Conservation (phyloP, 2,888 invertebrate species). For the Lasioglossum marginatum region DNA sequence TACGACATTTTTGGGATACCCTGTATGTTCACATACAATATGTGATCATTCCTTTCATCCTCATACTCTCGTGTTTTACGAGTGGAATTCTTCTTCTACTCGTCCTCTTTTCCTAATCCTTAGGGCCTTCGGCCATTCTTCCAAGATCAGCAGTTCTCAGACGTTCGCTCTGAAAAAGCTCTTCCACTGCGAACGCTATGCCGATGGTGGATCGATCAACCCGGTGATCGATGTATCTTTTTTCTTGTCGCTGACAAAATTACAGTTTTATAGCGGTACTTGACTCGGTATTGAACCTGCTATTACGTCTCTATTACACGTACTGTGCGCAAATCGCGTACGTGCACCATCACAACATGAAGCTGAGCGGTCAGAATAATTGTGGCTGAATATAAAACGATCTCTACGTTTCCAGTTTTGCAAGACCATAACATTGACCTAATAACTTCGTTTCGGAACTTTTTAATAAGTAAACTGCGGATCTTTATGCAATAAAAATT, state of each 20-base stretch:
- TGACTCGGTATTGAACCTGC: background rate
- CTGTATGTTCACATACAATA: conserved; percentile 33
- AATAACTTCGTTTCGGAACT: background rate
- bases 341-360: background rate
- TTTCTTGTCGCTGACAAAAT: conserved; percentile 13
- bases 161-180: conserved; percentile 13
- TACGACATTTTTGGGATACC: no score
- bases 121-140: conserved; percentile 38
- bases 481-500: no score
- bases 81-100: conserved; percentile 49
- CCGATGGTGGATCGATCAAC: conserved; percentile 43
- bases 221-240: conserved; percentile 36
- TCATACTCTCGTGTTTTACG: conserved; percentile 43
- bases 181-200: conserved; percentile 1
- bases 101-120: conserved; percentile 33
- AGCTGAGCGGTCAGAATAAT: background rate
- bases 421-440: background rate
- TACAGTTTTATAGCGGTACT: background rate
- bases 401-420: background rate
- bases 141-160: conserved; percentile 53
- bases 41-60: conserved; percentile 45
- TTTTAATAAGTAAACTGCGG: no score
- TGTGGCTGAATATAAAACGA: background rate
- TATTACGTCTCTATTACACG: background rate
- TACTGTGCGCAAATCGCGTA: background rate